These are phyloP conservation scores for Microcebus ravelobensis DNA, from an alignment of 2,113 vertebrate genomes.

Conservation along the genomic window DNA sequence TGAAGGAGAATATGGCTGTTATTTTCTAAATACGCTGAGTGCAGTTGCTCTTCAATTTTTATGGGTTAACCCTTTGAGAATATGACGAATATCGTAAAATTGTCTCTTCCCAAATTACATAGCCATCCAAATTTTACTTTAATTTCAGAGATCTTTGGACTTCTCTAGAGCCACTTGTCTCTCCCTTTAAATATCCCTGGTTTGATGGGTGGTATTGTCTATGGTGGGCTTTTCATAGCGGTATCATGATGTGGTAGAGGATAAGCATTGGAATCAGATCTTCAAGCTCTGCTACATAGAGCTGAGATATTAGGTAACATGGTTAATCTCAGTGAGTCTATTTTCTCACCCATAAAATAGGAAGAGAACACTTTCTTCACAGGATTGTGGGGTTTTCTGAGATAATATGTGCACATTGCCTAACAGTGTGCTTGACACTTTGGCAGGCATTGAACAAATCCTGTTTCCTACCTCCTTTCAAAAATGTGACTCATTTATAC, in stretches of 20 bases:
- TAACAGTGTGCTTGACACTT: neutral
- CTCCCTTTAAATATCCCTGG: neutral
- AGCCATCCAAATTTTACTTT: neutral
- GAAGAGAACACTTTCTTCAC: neutral
- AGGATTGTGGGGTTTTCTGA: neutral
- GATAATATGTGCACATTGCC: neutral
- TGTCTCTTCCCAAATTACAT: neutral
- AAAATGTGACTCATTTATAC: neutral
- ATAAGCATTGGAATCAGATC: neutral
- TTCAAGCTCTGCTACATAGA: neutral
- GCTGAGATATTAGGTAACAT: neutral
- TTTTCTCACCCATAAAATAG: neutral
- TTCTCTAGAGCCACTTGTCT: neutral
- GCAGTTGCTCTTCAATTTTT: neutral
- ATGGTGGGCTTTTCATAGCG: neutral
- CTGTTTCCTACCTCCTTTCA: neutral
- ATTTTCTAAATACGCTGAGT: constrained; percentile 31
- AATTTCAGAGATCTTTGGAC: neutral
- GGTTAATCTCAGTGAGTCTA: neutral
- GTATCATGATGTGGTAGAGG: neutral
- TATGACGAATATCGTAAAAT: neutral
- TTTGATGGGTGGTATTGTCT: neutral
- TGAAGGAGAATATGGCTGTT: neutral
- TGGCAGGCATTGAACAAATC: neutral
- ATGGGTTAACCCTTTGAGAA: constrained; percentile 1